Conservation (phyloP, 2,113 vertebrate genomes). For the Muntiacus muntjak region DNA sequence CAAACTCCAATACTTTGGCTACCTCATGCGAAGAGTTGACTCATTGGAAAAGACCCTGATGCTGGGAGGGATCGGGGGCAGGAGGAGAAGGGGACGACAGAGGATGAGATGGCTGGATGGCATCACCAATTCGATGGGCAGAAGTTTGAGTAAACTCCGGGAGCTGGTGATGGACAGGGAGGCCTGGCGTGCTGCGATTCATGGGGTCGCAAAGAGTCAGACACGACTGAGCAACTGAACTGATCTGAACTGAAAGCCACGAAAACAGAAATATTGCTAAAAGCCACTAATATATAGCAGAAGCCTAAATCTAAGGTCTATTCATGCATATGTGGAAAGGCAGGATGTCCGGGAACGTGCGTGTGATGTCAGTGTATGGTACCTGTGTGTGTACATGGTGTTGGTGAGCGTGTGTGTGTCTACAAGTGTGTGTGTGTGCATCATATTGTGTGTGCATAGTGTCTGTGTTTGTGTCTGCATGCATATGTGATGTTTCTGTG, state of each 20-base stretch:
- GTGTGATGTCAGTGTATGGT: not conserved
- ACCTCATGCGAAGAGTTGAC: no score
- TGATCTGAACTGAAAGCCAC: not conserved
- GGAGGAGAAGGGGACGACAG: no score
- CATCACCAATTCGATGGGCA: no score
- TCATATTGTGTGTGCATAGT: not conserved
- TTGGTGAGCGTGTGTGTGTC: not conserved
- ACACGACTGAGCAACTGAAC: no score
- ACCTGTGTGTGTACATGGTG: not conserved
- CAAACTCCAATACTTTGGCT: no score
- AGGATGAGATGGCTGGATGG: no score
- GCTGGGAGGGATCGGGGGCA: no score
- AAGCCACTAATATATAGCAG: not conserved
- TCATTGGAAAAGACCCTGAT: no score
- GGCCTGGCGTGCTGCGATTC: no score
- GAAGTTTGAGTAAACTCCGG: no score
- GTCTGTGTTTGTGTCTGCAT: not conserved
- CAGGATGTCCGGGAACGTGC: not conserved
- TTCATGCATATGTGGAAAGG: not conserved
- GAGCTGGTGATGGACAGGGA: no score
- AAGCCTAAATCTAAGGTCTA: constrained; percentile 15
- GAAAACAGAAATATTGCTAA: not conserved
- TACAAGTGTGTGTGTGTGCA: not conserved
- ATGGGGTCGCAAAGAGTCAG: no score
- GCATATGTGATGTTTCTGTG: not conserved